Conservation (phyloP, 1,140 invertebrate genomes). For the Cheumatopsyche charites region DNA sequence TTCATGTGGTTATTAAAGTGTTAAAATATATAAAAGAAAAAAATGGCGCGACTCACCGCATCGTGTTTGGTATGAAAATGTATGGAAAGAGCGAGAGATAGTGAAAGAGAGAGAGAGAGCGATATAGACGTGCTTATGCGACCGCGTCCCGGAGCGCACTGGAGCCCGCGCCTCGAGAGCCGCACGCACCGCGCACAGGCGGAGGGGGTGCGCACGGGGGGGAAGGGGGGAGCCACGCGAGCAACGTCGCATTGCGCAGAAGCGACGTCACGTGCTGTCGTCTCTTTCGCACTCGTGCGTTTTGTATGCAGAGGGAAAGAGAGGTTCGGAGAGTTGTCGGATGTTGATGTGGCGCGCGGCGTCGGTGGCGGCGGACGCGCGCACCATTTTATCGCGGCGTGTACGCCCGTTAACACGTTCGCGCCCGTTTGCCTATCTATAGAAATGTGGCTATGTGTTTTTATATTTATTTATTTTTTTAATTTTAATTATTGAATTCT, state of each 20-base stretch:
- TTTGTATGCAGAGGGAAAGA: neutral
- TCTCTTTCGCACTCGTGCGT: neutral
- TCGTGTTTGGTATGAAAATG: neutral
- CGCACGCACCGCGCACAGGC: conserved; percentile 11
- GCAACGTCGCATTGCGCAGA: neutral
- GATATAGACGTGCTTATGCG: neutral
- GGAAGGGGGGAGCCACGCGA: neutral
- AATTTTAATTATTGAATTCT: too few species aligned
- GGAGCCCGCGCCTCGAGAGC: neutral
- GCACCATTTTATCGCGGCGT: conserved; percentile 17
- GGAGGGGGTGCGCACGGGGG: neutral
- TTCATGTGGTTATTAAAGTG: too few species aligned
- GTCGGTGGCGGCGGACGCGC: neutral
- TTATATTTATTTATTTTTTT: too few species aligned
- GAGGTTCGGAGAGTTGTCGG: neutral
- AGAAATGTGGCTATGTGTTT: too few species aligned
- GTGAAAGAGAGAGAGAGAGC: neutral
- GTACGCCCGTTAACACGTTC: conserved; percentile 19
- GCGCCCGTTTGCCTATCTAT: neutral
- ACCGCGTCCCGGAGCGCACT: neutral
- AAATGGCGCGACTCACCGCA: neutral
- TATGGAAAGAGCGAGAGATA: neutral
- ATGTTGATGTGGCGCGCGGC: neutral
- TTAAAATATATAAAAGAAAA: too few species aligned
- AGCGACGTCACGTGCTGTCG: neutral